Evolutionary conservation across 2,888 invertebrate species (phyloP).

Genomic region (Heliothis peltigera): DNA sequence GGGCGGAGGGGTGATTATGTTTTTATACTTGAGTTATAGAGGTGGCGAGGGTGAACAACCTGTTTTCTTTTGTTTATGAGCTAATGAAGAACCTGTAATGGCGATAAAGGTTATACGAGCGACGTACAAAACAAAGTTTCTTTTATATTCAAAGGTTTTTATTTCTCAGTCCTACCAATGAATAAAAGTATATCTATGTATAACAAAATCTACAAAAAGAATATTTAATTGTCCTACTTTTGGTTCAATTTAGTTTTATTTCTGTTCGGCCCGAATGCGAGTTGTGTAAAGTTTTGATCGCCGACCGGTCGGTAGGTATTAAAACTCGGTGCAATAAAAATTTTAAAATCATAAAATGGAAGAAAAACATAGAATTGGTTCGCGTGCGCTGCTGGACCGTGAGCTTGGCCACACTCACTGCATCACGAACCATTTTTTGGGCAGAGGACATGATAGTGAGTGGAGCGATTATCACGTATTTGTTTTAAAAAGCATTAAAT

Average conservation of each 20-base stretch:
- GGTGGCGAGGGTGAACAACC: not conserved
- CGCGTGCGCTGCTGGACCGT: conserved; percentile 21
- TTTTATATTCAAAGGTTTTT: no score
- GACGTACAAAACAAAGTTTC: no score
- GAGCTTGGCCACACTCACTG: conserved; percentile 21
- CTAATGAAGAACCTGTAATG: not conserved
- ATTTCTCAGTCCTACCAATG: not conserved
- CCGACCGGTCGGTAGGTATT: not conserved
- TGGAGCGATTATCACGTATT: not conserved
- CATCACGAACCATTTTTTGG: not conserved
- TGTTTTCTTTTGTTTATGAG: conserved; percentile 9
- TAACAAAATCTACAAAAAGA: not conserved
- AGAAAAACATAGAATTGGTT: conserved; percentile 34
- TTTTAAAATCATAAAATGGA: conserved; percentile 7
- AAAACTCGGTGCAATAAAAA: not conserved
- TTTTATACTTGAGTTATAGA: conserved; percentile 33
- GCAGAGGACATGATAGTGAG: not conserved
- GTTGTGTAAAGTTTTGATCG: no score
- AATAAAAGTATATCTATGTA: no score
- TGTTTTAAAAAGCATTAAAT: no score
- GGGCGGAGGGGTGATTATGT: conserved; percentile 22
- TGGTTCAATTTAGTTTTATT: not conserved
- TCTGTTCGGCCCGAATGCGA: no score
- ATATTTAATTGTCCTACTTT: not conserved
- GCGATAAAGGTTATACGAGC: not conserved